Conservation (phyloP, 2,113 vertebrate species). For the Octodon degus region DNA sequence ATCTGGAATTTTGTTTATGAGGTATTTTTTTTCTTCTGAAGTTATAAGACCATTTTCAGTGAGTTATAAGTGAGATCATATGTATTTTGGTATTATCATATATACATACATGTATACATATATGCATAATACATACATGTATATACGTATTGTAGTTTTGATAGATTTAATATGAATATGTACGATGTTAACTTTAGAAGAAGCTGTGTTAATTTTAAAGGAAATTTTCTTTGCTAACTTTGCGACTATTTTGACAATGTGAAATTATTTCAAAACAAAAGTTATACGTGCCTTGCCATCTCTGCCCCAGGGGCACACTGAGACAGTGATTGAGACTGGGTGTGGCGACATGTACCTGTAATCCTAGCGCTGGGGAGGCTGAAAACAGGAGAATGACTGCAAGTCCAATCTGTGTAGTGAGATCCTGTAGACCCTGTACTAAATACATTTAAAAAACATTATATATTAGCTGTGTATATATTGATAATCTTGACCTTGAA, state of each 20-base stretch:
- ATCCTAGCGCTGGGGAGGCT: too few relatives aligned
- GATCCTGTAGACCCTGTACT: too few relatives aligned
- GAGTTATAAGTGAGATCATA: background rate
- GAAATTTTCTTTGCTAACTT: background rate
- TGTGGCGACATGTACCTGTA: too few relatives aligned
- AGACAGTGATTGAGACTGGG: too few relatives aligned
- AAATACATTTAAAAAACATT: too few relatives aligned
- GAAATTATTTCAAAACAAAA: slow-evolving; percentile 1
- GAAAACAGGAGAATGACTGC: too few relatives aligned
- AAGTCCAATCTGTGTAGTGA: too few relatives aligned
- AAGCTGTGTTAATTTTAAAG: background rate
- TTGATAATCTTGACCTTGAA: background rate
- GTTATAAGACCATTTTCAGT: background rate
- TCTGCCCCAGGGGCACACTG: too few relatives aligned
- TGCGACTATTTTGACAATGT: background rate
- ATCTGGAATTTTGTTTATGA: background rate
- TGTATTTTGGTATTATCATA: background rate
- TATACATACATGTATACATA: too few relatives aligned
- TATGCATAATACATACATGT: too few relatives aligned
- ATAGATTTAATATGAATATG: background rate
- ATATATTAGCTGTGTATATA: background rate
- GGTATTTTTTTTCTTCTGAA: background rate
- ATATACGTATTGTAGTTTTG: background rate
- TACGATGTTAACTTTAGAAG: background rate
- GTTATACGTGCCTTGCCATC: background rate